phyloP scores from a whole-genome alignment of 2,888 invertebrate species.

The Sthenelais limicola region DNA sequence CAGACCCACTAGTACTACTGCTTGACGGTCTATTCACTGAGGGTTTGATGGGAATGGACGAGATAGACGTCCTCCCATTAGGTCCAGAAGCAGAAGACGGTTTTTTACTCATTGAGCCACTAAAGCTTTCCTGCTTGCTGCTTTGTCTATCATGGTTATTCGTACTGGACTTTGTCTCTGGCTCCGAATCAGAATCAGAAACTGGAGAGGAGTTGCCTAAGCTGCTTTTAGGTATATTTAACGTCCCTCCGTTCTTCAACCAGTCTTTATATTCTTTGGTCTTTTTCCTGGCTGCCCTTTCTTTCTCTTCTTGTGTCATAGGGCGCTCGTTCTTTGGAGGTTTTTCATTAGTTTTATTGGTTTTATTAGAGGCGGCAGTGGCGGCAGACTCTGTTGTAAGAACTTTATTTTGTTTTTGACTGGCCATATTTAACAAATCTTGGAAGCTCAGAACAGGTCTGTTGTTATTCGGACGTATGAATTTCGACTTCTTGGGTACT shows the following conservation, averaged over 20 bases:
- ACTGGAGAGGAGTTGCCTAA: too few relatives aligned
- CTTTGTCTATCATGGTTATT: too few relatives aligned
- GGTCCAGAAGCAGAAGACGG: too few relatives aligned
- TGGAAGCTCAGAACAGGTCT: constrained; percentile 26
- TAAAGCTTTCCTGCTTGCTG: too few relatives aligned
- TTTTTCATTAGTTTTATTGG: not conserved
- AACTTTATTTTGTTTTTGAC: constrained; percentile 12
- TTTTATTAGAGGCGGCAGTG: not conserved
- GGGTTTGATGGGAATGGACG: too few relatives aligned
- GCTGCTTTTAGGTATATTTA: constrained; percentile 12
- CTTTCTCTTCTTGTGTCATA: constrained; percentile 41
- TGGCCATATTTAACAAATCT: constrained; percentile 28
- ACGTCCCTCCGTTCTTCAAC: constrained; percentile 19
- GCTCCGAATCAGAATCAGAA: too few relatives aligned
- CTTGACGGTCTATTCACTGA: too few relatives aligned
- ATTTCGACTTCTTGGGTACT: constrained; percentile 1
- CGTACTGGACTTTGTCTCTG: too few relatives aligned
- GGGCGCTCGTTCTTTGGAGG: constrained; percentile 1
- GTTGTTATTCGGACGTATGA: not conserved
- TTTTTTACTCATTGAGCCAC: too few relatives aligned
- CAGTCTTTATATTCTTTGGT: constrained; percentile 34
- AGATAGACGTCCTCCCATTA: too few relatives aligned
- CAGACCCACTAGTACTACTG: too few relatives aligned
- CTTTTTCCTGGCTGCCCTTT: constrained; percentile 4
- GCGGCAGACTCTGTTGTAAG: not conserved